These are phyloP conservation scores for Gryllus longicercus DNA, from an alignment of 2,888 invertebrate genomes.

Conservation along the genomic window DNA sequence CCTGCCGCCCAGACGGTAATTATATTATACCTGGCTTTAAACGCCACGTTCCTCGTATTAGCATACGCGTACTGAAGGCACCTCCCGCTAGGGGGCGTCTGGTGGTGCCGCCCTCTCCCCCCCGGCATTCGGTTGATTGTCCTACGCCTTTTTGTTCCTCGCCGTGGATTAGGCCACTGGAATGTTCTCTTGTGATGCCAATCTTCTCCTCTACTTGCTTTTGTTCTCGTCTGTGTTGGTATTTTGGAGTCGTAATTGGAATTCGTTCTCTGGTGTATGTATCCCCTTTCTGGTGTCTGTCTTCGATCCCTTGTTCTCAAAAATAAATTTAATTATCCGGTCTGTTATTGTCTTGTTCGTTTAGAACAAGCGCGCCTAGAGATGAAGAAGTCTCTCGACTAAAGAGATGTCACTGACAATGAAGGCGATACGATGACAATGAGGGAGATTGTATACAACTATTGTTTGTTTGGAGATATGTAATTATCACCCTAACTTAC, in stretches of 20 bases:
- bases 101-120: too few relatives aligned
- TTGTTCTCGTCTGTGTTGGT: background rate
- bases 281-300: background rate
- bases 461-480: too few relatives aligned
- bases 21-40: background rate
- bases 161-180: background rate
- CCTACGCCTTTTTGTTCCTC: background rate
- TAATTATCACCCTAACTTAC: too few relatives aligned
- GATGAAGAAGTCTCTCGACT: too few relatives aligned
- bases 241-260: background rate
- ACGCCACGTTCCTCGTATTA: background rate
- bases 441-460: too few relatives aligned
- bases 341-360: too few relatives aligned
- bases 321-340: background rate
- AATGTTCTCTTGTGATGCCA: slow-evolving; percentile 4
- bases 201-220: background rate
- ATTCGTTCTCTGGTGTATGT: background rate
- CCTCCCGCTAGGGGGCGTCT: background rate
- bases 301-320: background rate
- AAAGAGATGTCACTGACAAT: too few relatives aligned
- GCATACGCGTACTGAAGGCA: slow-evolving; percentile 1
- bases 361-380: too few relatives aligned
- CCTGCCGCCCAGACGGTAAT: background rate
- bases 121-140: background rate
- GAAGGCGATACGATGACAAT: too few relatives aligned